phyloP scores from a whole-genome alignment of 2,888 invertebrate genomes.

The Oasisia sp. region DNA sequence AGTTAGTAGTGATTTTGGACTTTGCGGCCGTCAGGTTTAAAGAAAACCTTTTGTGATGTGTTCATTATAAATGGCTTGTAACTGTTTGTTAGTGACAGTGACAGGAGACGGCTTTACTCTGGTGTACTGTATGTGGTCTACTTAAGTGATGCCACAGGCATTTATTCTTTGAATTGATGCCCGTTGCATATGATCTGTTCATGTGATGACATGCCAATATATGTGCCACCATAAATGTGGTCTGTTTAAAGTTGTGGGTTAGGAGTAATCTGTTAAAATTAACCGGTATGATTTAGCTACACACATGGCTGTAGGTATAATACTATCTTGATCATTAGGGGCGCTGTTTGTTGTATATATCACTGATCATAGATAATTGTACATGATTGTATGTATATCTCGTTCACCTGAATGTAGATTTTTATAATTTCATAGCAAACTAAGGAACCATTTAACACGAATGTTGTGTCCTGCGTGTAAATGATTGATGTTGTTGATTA shows the following conservation, averaged over 20 bases:
- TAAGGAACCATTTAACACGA: not conserved
- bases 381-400: not conserved
- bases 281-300: not conserved
- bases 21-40: not conserved
- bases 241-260: not conserved
- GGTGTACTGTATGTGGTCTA: no score
- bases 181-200: no score
- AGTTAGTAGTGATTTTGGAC: no score
- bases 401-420: not conserved
- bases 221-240: not conserved
- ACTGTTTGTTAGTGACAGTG: no score
- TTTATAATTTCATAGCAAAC: not conserved
- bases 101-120: no score
- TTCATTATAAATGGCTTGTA: no score
- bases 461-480: not conserved
- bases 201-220: no score
- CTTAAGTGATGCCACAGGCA: no score
- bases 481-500: not conserved
- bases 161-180: no score
- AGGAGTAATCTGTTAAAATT: not conserved
- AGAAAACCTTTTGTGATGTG: not conserved
- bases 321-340: not conserved
- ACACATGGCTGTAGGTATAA: not conserved
- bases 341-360: constrained; percentile 8
- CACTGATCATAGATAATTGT: not conserved